Evolutionary conservation across 2,113 vertebrate species (phyloP).

Genomic region (Seriola quinqueradiata): DNA sequence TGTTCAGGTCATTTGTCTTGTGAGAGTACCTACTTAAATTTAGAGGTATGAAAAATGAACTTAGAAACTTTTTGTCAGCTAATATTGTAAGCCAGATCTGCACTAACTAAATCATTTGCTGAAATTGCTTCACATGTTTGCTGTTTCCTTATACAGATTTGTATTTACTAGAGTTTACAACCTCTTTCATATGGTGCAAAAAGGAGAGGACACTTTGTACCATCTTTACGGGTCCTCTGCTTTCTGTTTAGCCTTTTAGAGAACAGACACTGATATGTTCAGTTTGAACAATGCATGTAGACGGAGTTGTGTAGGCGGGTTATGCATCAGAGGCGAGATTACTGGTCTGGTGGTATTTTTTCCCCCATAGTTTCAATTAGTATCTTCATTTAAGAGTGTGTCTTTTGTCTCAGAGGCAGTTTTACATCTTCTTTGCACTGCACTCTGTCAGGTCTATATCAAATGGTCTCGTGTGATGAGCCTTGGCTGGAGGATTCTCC

Average conservation of each 20-base stretch:
- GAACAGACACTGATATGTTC: neutral
- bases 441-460: neutral
- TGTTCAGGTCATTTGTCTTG: neutral
- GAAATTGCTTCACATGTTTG: neutral
- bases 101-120: neutral
- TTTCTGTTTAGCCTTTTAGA: neutral
- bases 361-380: constrained; percentile 2
- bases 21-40: no score
- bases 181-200: neutral
- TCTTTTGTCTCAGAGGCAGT: constrained; percentile 1
- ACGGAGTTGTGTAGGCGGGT: constrained; percentile 31
- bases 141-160: neutral
- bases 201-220: neutral
- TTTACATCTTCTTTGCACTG: neutral
- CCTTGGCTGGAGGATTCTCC: neutral
- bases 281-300: constrained; percentile 38
- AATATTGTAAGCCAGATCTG: neutral
- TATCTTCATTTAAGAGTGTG: neutral
- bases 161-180: neutral
- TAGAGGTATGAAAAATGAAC: neutral
- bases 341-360: constrained; percentile 16
- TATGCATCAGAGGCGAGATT: constrained; percentile 20
- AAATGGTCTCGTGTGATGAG: neutral
- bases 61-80: neutral
- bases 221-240: neutral